Conservation (phyloP, 2,113 vertebrate genomes). For the Dasyurus viverrinus region DNA sequence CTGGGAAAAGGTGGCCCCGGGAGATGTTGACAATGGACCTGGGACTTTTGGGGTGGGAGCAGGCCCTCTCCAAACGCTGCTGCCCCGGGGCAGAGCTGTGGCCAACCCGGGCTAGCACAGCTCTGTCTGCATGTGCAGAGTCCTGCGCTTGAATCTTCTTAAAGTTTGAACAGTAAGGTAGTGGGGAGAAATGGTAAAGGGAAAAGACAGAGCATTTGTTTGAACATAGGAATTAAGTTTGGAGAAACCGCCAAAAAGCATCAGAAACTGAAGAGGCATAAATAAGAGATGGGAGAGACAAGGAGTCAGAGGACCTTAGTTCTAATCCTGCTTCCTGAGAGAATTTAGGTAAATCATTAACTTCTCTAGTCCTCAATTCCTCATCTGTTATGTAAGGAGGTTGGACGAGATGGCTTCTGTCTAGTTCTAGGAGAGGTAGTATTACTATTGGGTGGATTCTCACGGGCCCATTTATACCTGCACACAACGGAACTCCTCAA, state of each 20-base stretch:
- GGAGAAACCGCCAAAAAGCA: rapidly evolving
- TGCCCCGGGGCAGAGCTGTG: background rate
- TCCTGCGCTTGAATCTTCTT: background rate
- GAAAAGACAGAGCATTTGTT: background rate
- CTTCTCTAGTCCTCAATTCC: background rate
- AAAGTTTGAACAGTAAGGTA: rapidly evolving
- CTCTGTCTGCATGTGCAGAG: background rate
- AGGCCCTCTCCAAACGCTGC: background rate
- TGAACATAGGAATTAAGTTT: rapidly evolving
- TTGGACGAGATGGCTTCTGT: background rate
- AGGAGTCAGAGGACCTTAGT: background rate
- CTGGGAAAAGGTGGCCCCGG: background rate
- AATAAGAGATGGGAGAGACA: background rate
- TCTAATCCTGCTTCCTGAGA: background rate
- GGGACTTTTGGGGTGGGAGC: background rate
- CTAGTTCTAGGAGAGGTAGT: background rate
- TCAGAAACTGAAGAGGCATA: rapidly evolving
- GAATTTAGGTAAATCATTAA: background rate
- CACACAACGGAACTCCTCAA: background rate
- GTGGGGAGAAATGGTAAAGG: background rate
- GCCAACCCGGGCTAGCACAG: background rate
- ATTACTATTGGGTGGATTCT: background rate
- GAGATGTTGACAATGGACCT: background rate
- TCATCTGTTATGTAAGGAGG: background rate
- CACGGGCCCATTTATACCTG: background rate